Base-by-base conservation (phyloP, 1,140 invertebrate genomes). In the Platyura marginata region DNA sequence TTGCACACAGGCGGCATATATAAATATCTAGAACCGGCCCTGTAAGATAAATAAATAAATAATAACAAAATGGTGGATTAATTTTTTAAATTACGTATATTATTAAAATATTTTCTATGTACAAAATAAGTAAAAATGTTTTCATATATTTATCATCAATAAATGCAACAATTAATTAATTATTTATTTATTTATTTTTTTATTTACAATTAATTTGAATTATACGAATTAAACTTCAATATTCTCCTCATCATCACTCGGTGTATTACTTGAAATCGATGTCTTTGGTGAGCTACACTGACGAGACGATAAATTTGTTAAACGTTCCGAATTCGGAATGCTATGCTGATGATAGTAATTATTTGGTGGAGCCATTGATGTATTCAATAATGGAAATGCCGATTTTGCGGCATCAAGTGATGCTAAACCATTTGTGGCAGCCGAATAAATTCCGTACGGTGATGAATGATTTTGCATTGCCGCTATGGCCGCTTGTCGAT, bases 381-480 rank as follows among this genome's bases (percentile, higher is more conserved):
- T 6, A 29, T 29, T 29, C 13, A 29, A 13, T 29, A 29, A 13
- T 8, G 25, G 25, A 29, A 29, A 29, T 29, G 25, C 25, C 6
- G 25, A 13, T 13, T 29, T 29, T 29, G 25, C 13, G 6, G 13
- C 6, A 13, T 29, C 13, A 8, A 29, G 13, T 19, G 22, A 20
- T 34, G 41, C 21, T 41, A 19, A 29, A 3, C 18, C 2, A 2
- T 16, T 25, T 9, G 22, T 3, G 25, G 40, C 40, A 35, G 16
- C 41, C 8, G 41, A 21, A 42, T 42, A 42, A 2, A 42, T 11
- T 8, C 83, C 68, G 62, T 85, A 87, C 18, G 83, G 78, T 52
- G 87, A 63, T 52, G 87, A 63, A 70, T 77, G 91, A 64, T 81
- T 89, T 48, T 87, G 70, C 50, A 74, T 87, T 13, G 68, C 69